phyloP scores from a whole-genome alignment of 2,797 vertebrate species.

The Psittacula echo region DNA sequence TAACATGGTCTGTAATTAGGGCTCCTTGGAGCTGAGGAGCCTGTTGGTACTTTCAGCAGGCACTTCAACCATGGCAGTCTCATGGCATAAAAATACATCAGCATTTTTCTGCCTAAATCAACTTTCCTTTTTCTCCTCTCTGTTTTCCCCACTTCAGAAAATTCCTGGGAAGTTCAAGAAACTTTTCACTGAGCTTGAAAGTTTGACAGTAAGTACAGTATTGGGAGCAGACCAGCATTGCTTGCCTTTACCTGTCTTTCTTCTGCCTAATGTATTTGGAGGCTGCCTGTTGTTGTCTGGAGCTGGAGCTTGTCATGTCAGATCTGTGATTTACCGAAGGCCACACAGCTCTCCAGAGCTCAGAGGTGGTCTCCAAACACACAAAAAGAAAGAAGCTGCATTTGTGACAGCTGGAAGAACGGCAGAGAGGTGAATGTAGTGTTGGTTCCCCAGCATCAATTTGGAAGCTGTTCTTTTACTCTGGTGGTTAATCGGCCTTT shows the following conservation, averaged over 20 bases:
- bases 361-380: not conserved
- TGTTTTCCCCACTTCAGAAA: conserved; percentile 83
- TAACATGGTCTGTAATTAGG: not conserved
- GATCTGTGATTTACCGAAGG: not conserved
- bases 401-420: not conserved
- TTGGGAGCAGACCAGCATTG: not conserved
- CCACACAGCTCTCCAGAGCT: not conserved
- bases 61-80: not conserved
- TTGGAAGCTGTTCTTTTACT: not conserved
- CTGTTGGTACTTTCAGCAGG: not conserved
- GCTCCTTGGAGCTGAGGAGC: not conserved
- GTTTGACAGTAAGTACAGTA: conserved; percentile 88
- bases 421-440: not conserved
- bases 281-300: not conserved
- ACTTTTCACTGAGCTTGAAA: conserved; percentile 95
- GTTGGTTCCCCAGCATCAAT: not conserved
- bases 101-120: not conserved
- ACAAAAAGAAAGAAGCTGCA: not conserved
- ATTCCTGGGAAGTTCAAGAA: conserved; percentile 98
- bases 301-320: not conserved
- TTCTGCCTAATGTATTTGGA: not conserved
- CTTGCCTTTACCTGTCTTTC: not conserved
- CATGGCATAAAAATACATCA: not conserved
- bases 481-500: not conserved
- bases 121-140: not conserved